Evolutionary conservation across 2,888 invertebrate genomes (phyloP), one percentile per base, ranked within the genome.

Genomic region (Herminia tarsipennalis): DNA sequence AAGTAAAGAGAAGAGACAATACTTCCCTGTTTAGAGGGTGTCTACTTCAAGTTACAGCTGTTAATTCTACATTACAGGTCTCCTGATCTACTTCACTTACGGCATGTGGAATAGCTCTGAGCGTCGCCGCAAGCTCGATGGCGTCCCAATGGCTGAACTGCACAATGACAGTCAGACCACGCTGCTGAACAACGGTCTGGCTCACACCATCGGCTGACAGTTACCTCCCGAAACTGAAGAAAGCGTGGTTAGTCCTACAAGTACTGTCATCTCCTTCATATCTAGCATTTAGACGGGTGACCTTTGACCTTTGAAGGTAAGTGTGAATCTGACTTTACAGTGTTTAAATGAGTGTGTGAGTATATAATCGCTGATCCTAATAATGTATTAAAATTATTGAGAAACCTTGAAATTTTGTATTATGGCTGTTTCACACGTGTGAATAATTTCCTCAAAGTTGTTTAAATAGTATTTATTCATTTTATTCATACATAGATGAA

Each of bases 51-150:
- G n/a, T n/a, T n/a, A n/a, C n/a, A 25, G 21, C 8, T 13, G 17
- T 4, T 10, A 4, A 6, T 3, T 36, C 24, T 34, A 45, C 33
- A 40, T 52, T 80, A 57, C 83, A 95, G 96, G 96, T 58, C 87
- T 96, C 2, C 54, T 94, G 5, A 95, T 96, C 68, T 96, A 96
- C 84, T 93, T 95, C 56, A 86, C 92, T 5, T 96, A 96, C 78
- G 96, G 96, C 38, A 92, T 94, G 25, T 94, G 94, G 92, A 92
- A 96, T 80, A 95, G 95, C 61, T 83, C 83, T 0, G 93, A 93
- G 64, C 81, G 93, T 2, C 81, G 84, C 1, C 83, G 83, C 9
- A 67, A 66, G 33, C 14, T 65, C 4, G 86, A 83, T 44, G 41
- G 69, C 0, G 68, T 86, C 1, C 82, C 76, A 3, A 60, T 86